Evolutionary conservation across 2,797 vertebrate species (phyloP).

Genomic region (Lepidocolaptes lacrymiger): DNA sequence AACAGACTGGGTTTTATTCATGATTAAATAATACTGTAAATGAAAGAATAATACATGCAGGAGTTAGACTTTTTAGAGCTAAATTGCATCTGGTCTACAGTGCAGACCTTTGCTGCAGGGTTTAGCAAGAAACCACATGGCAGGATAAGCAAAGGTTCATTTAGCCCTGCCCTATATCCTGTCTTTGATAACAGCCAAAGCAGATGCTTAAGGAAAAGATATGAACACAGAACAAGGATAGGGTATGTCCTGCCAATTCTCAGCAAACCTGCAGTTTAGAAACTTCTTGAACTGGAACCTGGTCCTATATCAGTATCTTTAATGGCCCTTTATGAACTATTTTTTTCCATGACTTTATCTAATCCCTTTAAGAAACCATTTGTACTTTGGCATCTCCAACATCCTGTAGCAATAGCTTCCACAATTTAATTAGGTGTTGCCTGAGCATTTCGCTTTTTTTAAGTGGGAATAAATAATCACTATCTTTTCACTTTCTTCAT

Average conservation of each 20-base stretch:
- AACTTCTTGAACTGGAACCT: background rate
- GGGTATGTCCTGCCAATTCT: background rate
- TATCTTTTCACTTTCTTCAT: background rate
- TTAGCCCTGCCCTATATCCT: background rate
- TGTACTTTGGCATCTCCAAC: background rate
- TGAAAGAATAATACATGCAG: background rate
- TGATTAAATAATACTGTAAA: background rate
- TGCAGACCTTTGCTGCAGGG: background rate
- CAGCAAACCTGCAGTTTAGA: background rate
- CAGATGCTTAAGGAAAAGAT: background rate
- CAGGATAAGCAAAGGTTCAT: background rate
- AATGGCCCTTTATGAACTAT: background rate
- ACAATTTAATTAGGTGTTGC: background rate
- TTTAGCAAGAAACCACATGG: background rate
- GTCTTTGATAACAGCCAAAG: background rate
- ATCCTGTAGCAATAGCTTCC: background rate
- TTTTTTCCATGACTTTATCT: constrained; percentile 10
- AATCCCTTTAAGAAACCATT: background rate
- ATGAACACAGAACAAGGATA: background rate
- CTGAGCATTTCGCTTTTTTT: background rate
- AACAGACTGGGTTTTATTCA: background rate
- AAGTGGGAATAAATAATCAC: background rate
- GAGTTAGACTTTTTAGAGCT: background rate
- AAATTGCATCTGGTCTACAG: fast-evolving
- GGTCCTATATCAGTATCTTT: background rate